Evolutionary conservation across 92 coral and sea anemone genomes (phyloP), one percentile per base, ranked within the genome.

Genomic region (Palythoa caribaeorum): DNA sequence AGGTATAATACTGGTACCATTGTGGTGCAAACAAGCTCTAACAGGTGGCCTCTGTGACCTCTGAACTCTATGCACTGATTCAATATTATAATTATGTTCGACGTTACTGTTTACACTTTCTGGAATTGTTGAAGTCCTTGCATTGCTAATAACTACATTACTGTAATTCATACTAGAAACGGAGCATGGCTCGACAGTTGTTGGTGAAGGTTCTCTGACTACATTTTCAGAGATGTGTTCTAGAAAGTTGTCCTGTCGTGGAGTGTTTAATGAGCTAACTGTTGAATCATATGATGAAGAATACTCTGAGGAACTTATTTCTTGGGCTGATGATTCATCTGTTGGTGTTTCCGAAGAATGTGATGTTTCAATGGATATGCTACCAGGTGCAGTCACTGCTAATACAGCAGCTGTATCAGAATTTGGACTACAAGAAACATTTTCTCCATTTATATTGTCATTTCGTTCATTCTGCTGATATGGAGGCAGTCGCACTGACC

Each of bases 391-490:
- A 36, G 14, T 65, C 28, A 37, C 75, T 44, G 52, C 20, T 44
- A 40, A 16, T 19, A 63, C 52, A 1, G 1, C 19, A 44, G 74
- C 14, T n/a, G 60, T 14, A 19, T 39, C 69, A 13, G 83, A 77
- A 53, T 10, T 20, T 66, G 6, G 38, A 51, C 75, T 15, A 51
- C 48, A 39, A 35, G 85, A n/a, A 51, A 65, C 19, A 69, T 65
- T 40, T 19, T 16, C 20, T 6, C 60, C 7, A 19, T 47, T 9
- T 19, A 63, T 35, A 65, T 47, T 81, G 57, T 66, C 65, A 35
- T 80, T 80, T n/a, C 76, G 76, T 68, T 40, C 86, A 81, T 44
- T 48, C 13, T 81, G 86, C 72, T 38, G 84, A 60, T 79, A 79
- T 2, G 72, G 72, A 38, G 84, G 84, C 8, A 62, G 84, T 8